A percentile compares a stretch with the other conserved stretches of the same genome.
phyloP scores from a whole-genome alignment of 2,113 vertebrate species.

The Stictonetta naevosa region DNA sequence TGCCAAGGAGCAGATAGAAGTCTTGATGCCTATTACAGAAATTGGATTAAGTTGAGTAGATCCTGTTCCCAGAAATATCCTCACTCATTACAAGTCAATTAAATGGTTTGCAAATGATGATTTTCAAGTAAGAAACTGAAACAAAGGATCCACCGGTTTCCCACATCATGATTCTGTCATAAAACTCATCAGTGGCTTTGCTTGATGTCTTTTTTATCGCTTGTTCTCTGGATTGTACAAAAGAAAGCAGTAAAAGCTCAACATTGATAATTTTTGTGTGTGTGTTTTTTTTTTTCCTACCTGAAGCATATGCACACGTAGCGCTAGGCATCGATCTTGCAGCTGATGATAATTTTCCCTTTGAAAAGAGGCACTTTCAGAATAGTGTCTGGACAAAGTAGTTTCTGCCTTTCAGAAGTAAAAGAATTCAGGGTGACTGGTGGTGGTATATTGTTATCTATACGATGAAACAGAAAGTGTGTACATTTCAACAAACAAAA shows the following conservation, averaged over 20 bases:
- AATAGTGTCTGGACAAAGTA: neutral
- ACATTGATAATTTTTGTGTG: too few species aligned
- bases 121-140: neutral
- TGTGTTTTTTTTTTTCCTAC: neutral
- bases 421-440: neutral
- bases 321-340: neutral
- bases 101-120: neutral
- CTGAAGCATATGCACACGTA: neutral
- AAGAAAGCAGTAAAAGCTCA: neutral
- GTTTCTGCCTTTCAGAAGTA: neutral
- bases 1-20: neutral
- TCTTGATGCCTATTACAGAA: constrained; percentile 48
- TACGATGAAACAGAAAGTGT: neutral
- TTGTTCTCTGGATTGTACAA: neutral
- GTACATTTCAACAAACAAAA: neutral
- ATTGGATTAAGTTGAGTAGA: constrained; percentile 53
- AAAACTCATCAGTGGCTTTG: neutral
- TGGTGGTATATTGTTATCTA: neutral
- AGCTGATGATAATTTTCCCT: neutral
- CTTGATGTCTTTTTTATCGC: neutral
- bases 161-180: neutral
- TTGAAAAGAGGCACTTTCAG: neutral
- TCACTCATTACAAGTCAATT: neutral
- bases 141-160: neutral
- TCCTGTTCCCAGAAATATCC: constrained; percentile 55